phyloP scores from a whole-genome alignment of 2,797 vertebrate species.

The Vespertilio murinus region DNA sequence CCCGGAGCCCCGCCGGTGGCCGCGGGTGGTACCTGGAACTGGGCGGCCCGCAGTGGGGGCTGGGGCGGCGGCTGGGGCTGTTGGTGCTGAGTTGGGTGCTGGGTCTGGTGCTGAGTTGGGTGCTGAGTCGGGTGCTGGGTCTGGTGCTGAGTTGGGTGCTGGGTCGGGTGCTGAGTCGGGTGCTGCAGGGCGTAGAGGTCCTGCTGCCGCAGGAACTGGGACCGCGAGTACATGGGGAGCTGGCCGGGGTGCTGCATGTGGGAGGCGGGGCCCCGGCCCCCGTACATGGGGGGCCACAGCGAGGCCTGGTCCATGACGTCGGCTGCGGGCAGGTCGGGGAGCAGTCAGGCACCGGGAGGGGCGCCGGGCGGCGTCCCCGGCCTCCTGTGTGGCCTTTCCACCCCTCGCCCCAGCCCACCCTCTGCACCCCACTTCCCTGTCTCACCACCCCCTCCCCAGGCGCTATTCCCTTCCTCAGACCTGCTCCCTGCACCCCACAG shows the following conservation, averaged over 20 bases:
- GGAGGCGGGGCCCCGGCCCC: conserved; percentile 91
- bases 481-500: rapidly evolving
- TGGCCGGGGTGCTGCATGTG: conserved; percentile 96
- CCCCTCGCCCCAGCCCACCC: too few species aligned
- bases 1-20: too few species aligned
- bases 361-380: background rate
- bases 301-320: conserved; percentile 98
- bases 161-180: conserved; percentile 83
- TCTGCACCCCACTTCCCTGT: background rate
- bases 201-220: conserved; percentile 97
- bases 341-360: background rate
- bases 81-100: background rate
- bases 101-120: background rate
- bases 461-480: background rate
- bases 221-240: conserved; percentile 91
- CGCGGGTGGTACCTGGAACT: conserved; percentile 84
- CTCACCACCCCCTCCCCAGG: rapidly evolving
- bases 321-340: conserved; percentile 79
- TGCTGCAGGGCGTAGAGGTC: conserved; percentile 96
- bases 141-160: background rate
- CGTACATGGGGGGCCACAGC: conserved; percentile 97
- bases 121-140: conserved; percentile 91
- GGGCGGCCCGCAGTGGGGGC: conserved; percentile 78
- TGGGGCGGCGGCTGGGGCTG: conserved; percentile 83
- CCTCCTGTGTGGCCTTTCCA: rapidly evolving